Evolutionary conservation across 2,888 invertebrate species (phyloP).

Genomic region (Sabellastarte sp.): DNA sequence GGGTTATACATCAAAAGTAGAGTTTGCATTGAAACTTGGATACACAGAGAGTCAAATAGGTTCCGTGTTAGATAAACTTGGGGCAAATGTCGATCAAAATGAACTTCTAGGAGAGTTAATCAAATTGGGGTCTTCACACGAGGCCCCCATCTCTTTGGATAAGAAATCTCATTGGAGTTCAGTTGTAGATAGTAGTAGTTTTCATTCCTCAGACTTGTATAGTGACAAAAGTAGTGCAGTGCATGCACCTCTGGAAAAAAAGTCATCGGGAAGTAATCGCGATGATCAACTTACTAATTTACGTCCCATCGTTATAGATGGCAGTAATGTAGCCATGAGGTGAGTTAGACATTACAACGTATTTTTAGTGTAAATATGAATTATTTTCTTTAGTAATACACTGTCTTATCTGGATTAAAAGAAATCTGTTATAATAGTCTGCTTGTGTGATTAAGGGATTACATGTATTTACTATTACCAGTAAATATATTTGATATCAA

Average conservation of each 20-base stretch:
- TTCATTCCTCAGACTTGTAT: background rate
- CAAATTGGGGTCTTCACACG: constrained; percentile 65
- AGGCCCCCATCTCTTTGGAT: background rate
- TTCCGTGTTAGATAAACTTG: constrained; percentile 79
- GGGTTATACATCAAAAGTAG: constrained; percentile 68
- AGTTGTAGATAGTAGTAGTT: no score
- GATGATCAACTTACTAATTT: constrained; percentile 25
- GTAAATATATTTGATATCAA: no score
- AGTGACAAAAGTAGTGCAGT: background rate
- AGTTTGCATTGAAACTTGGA: constrained; percentile 88
- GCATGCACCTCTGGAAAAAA: background rate
- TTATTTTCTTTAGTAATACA: no score
- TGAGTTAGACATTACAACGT: no score
- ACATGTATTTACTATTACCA: no score
- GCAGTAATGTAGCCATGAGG: constrained; percentile 81
- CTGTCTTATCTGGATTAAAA: no score
- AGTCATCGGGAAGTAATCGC: background rate
- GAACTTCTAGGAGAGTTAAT: constrained; percentile 86
- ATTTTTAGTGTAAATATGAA: no score
- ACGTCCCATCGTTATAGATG: constrained; percentile 77
- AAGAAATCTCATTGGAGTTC: background rate
- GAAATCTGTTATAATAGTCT: no score
- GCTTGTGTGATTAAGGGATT: no score
- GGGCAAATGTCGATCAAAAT: constrained; percentile 80
- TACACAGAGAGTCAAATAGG: constrained; percentile 85